These are phyloP conservation scores for Cistogaster globosa DNA, from an alignment of 2,888 invertebrate species.

Conservation along the genomic window DNA sequence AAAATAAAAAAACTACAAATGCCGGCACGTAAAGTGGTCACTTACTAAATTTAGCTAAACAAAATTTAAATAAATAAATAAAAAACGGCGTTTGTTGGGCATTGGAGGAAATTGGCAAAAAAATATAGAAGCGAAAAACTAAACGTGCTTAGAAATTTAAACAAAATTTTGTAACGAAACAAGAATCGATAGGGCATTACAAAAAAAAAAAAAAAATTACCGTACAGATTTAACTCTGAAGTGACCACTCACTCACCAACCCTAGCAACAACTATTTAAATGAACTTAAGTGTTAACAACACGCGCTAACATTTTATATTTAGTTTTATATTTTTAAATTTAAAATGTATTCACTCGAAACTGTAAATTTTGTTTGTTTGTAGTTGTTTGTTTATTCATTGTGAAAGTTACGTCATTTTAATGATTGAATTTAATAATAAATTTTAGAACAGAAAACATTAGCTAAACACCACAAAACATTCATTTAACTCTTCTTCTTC, in stretches of 20 bases:
- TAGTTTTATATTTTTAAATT: background rate
- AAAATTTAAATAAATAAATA: constrained; percentile 30
- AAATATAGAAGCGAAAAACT: constrained; percentile 1
- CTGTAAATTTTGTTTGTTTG: background rate
- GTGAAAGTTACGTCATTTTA: constrained; percentile 41
- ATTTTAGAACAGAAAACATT: background rate
- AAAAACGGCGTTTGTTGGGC: constrained; percentile 26
- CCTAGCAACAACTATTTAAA: background rate
- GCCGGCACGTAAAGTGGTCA: constrained; percentile 69
- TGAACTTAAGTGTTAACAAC: background rate
- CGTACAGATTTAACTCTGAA: background rate
- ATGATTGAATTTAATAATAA: constrained; percentile 3
- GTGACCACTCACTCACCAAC: too few relatives aligned
- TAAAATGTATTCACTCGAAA: background rate
- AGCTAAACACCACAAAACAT: background rate
- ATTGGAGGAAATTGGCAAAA: constrained; percentile 41
- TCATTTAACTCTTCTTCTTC: constrained; percentile 1
- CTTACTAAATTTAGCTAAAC: constrained; percentile 66
- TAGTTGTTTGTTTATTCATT: background rate
- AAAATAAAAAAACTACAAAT: constrained; percentile 57
- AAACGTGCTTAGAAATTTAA: constrained; percentile 62
- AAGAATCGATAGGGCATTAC: background rate
- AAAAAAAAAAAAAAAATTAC: background rate
- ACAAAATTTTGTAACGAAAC: background rate
- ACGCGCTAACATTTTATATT: background rate